A percentile compares a stretch with the other conserved stretches of the same genome.
Evolutionary conservation across 2,797 vertebrate species (phyloP).

Genomic region (Orientallactaga sibirica): DNA sequence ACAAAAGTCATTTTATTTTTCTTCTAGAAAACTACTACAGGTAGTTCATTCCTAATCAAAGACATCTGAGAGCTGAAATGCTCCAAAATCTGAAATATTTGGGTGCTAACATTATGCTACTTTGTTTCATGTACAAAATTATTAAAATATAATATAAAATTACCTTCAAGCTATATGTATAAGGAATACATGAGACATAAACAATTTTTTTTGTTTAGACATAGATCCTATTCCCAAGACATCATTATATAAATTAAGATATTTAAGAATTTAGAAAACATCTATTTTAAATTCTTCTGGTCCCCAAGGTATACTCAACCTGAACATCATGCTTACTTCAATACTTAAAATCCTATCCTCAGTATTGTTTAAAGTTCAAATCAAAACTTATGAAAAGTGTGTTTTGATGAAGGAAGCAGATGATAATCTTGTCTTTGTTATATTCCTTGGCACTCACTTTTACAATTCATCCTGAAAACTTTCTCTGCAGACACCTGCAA

Average conservation of each 20-base stretch:
- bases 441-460: neutral
- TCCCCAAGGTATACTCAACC: no score
- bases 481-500: neutral
- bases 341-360: neutral
- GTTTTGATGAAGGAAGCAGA: neutral
- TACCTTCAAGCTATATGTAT: neutral
- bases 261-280: neutral
- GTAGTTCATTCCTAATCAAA: neutral
- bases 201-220: neutral
- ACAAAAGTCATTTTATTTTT: neutral
- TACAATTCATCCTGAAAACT: neutral
- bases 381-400: neutral
- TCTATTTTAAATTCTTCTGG: neutral
- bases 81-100: neutral
- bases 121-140: neutral
- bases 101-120: neutral
- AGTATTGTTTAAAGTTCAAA: neutral
- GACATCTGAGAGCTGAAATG: neutral
- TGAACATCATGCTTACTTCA: neutral
- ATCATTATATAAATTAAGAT: neutral
- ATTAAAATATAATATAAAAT: neutral
- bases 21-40: neutral
- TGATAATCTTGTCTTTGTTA: neutral
- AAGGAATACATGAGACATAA: neutral
- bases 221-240: neutral